phyloP scores from a whole-genome alignment of 2,888 invertebrate genomes.

The Cecidostiba fungosa region DNA sequence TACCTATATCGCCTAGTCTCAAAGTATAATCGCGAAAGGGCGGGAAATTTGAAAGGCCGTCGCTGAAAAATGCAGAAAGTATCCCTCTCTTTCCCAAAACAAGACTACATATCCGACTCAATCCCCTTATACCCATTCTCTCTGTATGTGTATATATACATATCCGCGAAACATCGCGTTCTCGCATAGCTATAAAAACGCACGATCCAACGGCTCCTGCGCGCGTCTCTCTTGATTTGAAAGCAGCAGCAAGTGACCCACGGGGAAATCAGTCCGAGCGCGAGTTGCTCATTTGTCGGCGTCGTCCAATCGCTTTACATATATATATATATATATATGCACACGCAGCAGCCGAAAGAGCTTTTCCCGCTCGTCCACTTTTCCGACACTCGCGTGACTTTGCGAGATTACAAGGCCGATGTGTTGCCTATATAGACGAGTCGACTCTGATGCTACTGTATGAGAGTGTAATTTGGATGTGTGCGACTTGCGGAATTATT shows the following conservation, averaged over 20 bases:
- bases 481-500: background rate
- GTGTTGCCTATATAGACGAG: background rate
- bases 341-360: conserved; percentile 1
- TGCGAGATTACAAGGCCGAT: background rate
- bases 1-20: no score
- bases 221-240: conserved; percentile 60
- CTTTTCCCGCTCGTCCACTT: conserved; percentile 23
- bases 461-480: background rate
- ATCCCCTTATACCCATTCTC: conserved; percentile 9
- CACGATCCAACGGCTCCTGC: background rate
- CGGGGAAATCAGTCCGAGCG: conserved; percentile 67
- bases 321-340: no score
- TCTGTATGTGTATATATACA: background rate
- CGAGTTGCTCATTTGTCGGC: conserved; percentile 64
- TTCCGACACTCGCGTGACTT: conserved; percentile 12
- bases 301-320: conserved; percentile 64
- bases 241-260: conserved; percentile 66
- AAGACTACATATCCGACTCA: background rate
- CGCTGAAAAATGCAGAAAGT: conserved; percentile 8
- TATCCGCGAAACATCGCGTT: background rate
- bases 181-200: background rate
- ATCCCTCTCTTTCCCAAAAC: background rate
- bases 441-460: background rate
- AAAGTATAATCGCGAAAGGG: background rate
- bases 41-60: conserved; percentile 19